Percentiles rank a stretch among this genome's conserved stretches.
These are phyloP conservation scores for Saccostrea glomerata DNA, from an alignment of 1,140 invertebrate species.

Conservation along the genomic window DNA sequence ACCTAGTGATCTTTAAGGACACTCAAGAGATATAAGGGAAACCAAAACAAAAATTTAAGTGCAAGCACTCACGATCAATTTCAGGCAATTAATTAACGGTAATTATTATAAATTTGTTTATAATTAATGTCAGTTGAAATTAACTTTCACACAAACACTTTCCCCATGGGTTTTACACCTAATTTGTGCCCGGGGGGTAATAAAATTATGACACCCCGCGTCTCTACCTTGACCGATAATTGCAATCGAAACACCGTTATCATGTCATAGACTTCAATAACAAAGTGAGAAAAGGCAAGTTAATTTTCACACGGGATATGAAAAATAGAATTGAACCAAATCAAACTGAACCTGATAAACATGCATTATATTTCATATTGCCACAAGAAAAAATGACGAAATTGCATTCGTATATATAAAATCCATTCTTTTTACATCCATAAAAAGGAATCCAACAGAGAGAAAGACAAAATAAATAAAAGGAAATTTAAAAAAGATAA, in stretches of 20 bases:
- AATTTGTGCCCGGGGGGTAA: not conserved
- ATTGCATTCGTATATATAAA: too few species aligned
- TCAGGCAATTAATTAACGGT: not conserved
- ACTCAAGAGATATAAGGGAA: too few species aligned
- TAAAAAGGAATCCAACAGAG: too few species aligned
- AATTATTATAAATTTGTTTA: not conserved
- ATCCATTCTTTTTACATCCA: too few species aligned
- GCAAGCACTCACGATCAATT: not conserved
- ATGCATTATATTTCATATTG: too few species aligned
- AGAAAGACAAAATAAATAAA: too few species aligned
- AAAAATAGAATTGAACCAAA: too few species aligned
- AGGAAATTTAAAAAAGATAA: too few species aligned
- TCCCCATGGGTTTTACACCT: not conserved
- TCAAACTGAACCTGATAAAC: too few species aligned
- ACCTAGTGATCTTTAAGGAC: too few species aligned
- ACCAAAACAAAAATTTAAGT: too few species aligned
- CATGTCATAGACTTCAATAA: not conserved
- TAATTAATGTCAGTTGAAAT: not conserved
- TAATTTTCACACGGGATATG: not conserved
- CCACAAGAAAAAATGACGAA: too few species aligned
- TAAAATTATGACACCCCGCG: not conserved
- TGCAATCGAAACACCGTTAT: not conserved
- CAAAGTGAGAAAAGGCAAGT: slow-evolving; percentile 6
- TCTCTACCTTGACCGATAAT: not conserved
- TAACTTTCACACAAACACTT: not conserved